Base-by-base conservation (phyloP, 2,797 vertebrate genomes). In the Carduelis carduelis region DNA sequence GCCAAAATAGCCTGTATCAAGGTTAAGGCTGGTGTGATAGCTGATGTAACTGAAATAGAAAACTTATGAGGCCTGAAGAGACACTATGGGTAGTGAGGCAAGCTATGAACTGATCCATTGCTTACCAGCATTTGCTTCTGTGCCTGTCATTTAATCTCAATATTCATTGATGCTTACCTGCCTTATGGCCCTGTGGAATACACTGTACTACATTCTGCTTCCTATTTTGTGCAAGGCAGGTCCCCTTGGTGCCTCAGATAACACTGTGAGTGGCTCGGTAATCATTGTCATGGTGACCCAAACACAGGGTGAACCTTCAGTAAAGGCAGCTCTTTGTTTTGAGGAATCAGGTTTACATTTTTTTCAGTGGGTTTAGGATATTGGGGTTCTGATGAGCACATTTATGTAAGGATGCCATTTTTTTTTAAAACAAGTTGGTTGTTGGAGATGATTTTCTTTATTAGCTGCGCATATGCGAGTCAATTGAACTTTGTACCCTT, bases 181-280 rank as follows among this genome's bases (percentile, higher is more conserved):
- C 21, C 15, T 65, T 46, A 18, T 15, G 34, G 41, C 35, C 52
- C 41, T 41, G 19, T 69, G 66, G 44, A 87, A 60, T 53, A 46
- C 13, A 59, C 19, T 32, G 23, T 27, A 26, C 61, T 71, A 50
- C 43, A 59, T 78, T 91, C 78, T 55, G 32, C 30, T 82, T 94
- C 65, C 41, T 41, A 6, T 39, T 70, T 47, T 0, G 0, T 68
- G 27, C 50, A 43, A 74, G 39, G 37, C 32, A 66, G 49, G 35
- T 47, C 35, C 55, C 50, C 2, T 0, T 4, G 2, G 57, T 61
- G 39, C 19, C 61, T 75, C 72, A 55, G 57, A 11, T 44, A 72
- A 52, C 27, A 21, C 47, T 6, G 0, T 37, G 50, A 83, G 53
- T 4, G 0, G 0, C 9, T 28, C 53, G n/a, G 57, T 41, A 60